Base-by-base conservation (phyloP, 2,113 vertebrate genomes). In the Plectropomus leopardus region DNA sequence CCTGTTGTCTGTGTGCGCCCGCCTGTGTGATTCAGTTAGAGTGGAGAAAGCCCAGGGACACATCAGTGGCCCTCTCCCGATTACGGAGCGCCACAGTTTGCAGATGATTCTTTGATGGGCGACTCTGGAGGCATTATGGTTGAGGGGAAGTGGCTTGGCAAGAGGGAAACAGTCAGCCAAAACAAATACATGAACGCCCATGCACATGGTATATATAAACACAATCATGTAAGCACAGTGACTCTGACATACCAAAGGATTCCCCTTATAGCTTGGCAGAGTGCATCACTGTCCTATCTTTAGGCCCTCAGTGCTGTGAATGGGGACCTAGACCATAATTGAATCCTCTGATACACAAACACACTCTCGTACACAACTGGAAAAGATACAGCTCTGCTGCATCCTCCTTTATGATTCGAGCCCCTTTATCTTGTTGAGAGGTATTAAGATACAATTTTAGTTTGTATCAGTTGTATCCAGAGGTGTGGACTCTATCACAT, bases 1-100 rank as follows among this genome's bases (percentile, higher is more conserved):
- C 48, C 83, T 73, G 90, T 92, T 92, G 86, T 93, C 78, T 90
- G 83, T 89, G 92, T 92, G 91, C 82, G 90, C 42, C 83, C 75
- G 88, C 66, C 86, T 87, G 90, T 88, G 88, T 94, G 93, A 93
- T 93, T 86, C 72, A 81, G 79, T 82, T 72, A 84, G 83, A 92
- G 94, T 89, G 86, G 59, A 89, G 78, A 90, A 83, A 76, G 89
- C 87, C 88, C 76, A 72, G 83, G 88, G 89, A 88, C 87, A 92
- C 91, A 89, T 90, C 89, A 84, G 78, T 68, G 83, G 76, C 82
- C 80, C 85, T 75, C 64, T 76, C 28, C 83, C 51, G 75, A 88
- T 93, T 80, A 85, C 47, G 26, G 66, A 82, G 72, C 80, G 26
- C 89, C 87, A 72, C 80, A 60, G 83, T 89, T 87, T 90, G 32